phyloP scores from a whole-genome alignment of 2,797 vertebrate genomes.

The Mallotus villosus region DNA sequence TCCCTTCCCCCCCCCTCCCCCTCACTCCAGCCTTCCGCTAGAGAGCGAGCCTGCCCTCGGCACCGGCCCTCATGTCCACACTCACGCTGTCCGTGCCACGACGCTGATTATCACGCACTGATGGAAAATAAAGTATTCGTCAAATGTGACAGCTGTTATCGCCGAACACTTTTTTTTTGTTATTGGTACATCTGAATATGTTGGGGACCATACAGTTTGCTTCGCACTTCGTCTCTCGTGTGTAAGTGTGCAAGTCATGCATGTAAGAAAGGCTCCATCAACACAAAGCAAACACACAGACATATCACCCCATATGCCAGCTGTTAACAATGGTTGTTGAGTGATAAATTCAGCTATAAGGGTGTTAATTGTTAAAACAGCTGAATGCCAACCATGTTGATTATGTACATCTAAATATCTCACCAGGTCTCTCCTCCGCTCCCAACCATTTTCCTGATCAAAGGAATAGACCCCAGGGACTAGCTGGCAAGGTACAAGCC shows the following conservation, averaged over 20 bases:
- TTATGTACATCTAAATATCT: conserved; percentile 2
- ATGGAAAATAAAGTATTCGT: neutral
- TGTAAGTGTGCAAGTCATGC: neutral
- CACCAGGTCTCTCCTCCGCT: neutral
- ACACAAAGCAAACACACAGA: neutral
- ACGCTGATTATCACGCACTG: neutral
- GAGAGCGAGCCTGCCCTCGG: conserved; percentile 8
- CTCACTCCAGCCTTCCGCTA: neutral
- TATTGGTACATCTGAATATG: too few species aligned
- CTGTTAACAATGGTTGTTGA: neutral
- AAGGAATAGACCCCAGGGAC: neutral
- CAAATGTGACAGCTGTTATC: neutral
- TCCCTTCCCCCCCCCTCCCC: neutral
- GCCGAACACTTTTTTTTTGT: too few species aligned
- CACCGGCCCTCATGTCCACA: neutral
- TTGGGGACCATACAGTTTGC: neutral
- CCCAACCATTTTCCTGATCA: neutral
- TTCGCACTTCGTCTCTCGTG: neutral
- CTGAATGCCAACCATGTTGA: neutral
- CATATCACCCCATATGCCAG: neutral
- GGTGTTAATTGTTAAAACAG: neutral
- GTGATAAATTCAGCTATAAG: neutral
- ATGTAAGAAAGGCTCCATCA: neutral
- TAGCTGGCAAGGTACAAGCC: conserved; percentile 8
- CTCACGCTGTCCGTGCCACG: neutral